These are phyloP conservation scores for Muntiacus reevesi DNA, from an alignment of 2,113 vertebrate genomes.

Conservation along the genomic window DNA sequence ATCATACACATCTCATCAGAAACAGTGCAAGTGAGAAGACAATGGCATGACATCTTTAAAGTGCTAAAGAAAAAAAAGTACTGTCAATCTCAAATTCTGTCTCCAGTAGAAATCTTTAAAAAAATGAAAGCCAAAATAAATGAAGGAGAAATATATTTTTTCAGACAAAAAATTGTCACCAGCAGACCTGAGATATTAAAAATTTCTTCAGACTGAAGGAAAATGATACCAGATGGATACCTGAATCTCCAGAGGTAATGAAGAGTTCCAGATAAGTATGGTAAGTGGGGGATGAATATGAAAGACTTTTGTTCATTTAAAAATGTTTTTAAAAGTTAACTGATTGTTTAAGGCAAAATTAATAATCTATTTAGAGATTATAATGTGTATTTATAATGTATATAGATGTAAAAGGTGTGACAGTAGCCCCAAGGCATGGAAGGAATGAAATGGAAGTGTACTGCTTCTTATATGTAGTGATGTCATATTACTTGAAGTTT, in stretches of 20 bases:
- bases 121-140: slow-evolving; percentile 21
- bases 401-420: background rate
- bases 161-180: slow-evolving; percentile 2
- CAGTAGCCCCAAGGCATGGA: background rate
- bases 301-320: background rate
- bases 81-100: background rate
- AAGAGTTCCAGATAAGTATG: background rate
- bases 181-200: slow-evolving; percentile 38
- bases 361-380: background rate
- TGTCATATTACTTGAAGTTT: background rate
- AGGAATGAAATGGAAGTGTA: background rate
- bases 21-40: background rate
- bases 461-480: background rate
- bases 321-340: slow-evolving; percentile 1
- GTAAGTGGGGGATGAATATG: background rate
- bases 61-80: slow-evolving; percentile 20
- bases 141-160: slow-evolving; percentile 12
- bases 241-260: slow-evolving; percentile 6
- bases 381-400: background rate
- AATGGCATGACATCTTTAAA: background rate
- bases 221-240: background rate
- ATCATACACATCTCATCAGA: background rate
- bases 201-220: background rate
- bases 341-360: slow-evolving; percentile 32
- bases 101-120: background rate